These are phyloP conservation scores for Acronicta alni DNA, from an alignment of 2,888 invertebrate genomes.

Conservation along the genomic window DNA sequence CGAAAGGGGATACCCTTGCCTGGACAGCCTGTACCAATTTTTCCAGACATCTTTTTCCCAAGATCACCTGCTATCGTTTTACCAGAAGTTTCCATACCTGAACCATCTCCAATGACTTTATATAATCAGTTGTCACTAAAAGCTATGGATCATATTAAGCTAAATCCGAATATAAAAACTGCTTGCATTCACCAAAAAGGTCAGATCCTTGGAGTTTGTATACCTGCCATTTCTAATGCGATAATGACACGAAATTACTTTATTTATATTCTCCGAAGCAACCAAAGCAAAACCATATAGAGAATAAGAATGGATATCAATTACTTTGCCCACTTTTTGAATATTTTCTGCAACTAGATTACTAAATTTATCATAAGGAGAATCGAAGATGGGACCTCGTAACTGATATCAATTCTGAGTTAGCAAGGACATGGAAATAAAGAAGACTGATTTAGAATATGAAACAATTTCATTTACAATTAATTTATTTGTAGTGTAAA, in stretches of 20 bases:
- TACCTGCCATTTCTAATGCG: neutral
- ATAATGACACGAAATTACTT: neutral
- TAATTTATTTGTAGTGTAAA: slow-evolving; percentile 24
- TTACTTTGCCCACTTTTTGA: slow-evolving; percentile 1
- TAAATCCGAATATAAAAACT: neutral
- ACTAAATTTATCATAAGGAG: no score
- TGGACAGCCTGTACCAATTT: neutral
- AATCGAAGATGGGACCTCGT: neutral
- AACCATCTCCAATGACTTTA: neutral
- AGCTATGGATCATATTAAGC: neutral
- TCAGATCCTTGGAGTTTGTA: slow-evolving; percentile 4
- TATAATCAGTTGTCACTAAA: neutral
- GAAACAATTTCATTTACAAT: neutral
- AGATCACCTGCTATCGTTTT: neutral
- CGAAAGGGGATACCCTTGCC: slow-evolving; percentile 4
- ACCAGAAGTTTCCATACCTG: neutral
- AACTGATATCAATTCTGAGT: no score
- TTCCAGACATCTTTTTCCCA: neutral
- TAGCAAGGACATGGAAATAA: no score
- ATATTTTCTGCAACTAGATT: neutral
- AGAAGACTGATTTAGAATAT: no score
- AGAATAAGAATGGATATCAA: slow-evolving; percentile 1
- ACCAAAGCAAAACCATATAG: neutral
- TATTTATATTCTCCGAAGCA: neutral
- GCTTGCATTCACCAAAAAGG: neutral